Percentiles rank a stretch among this genome's conserved stretches.
phyloP scores from a whole-genome alignment of 2,888 invertebrate genomes.

The Limenitis camilla region DNA sequence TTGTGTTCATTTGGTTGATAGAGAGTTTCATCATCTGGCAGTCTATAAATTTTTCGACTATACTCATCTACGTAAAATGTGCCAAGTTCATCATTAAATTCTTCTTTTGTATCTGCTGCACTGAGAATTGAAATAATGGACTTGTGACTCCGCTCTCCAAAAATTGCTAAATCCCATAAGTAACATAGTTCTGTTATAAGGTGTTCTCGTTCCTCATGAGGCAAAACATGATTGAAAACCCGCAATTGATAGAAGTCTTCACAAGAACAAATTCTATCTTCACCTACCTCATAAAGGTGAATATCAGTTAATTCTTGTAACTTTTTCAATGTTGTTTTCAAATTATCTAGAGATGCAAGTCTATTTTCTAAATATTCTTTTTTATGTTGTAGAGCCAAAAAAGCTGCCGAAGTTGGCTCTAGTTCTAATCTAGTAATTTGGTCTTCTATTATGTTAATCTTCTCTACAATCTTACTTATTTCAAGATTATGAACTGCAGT shows the following conservation, averaged over 20 bases:
- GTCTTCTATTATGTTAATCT: slow-evolving; percentile 48
- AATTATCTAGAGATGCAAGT: slow-evolving; percentile 45
- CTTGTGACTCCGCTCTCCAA: slow-evolving; percentile 47
- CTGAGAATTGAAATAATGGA: slow-evolving; percentile 63
- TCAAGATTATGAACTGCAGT: slow-evolving; percentile 49
- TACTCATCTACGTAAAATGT: slow-evolving; percentile 54
- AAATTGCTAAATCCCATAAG: slow-evolving; percentile 56
- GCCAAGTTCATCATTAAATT: slow-evolving; percentile 57
- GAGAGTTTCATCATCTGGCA: slow-evolving; percentile 40
- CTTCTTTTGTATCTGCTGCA: slow-evolving; percentile 52
- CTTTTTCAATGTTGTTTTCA: slow-evolving; percentile 44
- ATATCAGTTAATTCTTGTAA: slow-evolving; percentile 36
- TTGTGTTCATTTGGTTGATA: slow-evolving; percentile 58
- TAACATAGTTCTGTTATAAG: slow-evolving; percentile 58
- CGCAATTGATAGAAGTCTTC: slow-evolving; percentile 56
- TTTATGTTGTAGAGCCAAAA: slow-evolving; percentile 48
- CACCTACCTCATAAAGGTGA: slow-evolving; percentile 31
- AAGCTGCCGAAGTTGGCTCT: slow-evolving; percentile 47
- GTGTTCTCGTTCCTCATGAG: slow-evolving; percentile 47
- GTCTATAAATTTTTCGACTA: slow-evolving; percentile 58
- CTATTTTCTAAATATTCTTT: slow-evolving; percentile 51
- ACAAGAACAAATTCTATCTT: slow-evolving; percentile 47
- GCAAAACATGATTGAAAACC: slow-evolving; percentile 58
- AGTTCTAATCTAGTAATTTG: slow-evolving; percentile 45
- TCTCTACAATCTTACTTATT: slow-evolving; percentile 51